Evolutionary conservation across 2,888 invertebrate species (phyloP), one percentile per base, ranked within the genome.

Genomic region (Unio delphinus): DNA sequence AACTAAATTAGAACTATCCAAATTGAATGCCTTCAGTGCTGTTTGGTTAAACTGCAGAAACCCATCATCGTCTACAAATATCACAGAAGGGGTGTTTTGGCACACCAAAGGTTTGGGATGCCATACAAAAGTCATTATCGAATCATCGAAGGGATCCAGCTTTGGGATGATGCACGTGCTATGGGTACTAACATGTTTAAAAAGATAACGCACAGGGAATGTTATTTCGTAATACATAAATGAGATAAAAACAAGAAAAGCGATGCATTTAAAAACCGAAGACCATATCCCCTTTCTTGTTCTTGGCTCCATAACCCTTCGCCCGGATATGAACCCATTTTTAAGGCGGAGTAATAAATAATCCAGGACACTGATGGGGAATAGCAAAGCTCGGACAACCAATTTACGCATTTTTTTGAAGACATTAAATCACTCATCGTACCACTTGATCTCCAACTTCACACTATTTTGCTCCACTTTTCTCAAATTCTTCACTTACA

Each of bases 101-200:
- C 78, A 78, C 28, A 70, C 55, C 18, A 78, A 64, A 1, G 78
- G 78, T 20, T 72, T 65, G 5, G 75, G 74, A n/a, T 78, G 68
- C 78, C 78, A 78, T 17, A 77, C 77, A 64, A 73, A 77, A 56
- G 73, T 70, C 62, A 77, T 69, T 54, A 74, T 69, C 18, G 74
- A 77, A 17, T 73, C 69, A 55, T 77, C 73, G 55, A 69, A 77
- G 15, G 77, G 77, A 62, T 77, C 64, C 34, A 62, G 73, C 28
- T 55, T 54, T 18, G 77, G 77, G 18, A 77, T 73, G 30, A 74
- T 59, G 59, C 77, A 77, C 5, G 73, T 59, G 15, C 68, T 59
- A 20, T 55, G 67, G 18, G 70, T 61, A 59, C 73, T 68, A 20
- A 71, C 65, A 66, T 77, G 69, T 55, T 73, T 73, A 64, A 73